Base-by-base conservation (phyloP, 2,888 invertebrate genomes). In the Sipha maydis region DNA sequence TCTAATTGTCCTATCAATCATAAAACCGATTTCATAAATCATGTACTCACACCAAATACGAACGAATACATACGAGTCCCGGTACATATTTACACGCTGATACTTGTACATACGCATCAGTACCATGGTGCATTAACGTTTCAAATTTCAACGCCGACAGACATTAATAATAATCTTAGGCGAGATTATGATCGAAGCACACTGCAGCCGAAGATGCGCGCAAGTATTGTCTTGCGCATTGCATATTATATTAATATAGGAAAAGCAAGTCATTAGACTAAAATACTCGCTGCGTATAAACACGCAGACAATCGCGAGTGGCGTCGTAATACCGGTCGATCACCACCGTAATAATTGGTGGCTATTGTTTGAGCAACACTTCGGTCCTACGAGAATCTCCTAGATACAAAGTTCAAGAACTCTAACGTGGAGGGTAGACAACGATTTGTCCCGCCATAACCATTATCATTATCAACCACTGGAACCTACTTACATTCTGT, bases 211-310 rank as follows among this genome's bases (percentile, higher is more conserved):
- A 38, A 19, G 21, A 73, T 31, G 21, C 38, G 11, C 25, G 28
- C 8, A 1, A 5, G 8, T 69, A 61, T 25, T 38, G 38, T 79
- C 34, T 9, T 78, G 28, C 14, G 48, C 48, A 48, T 48, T 48
- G 48, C 48, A 14, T 14, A 48, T 48, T 14, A 48, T 48, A 48
- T 14, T 48, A 48, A 1, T 67, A 31, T 31, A 28, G 28, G 71
- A 71, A 28, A 3, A 41, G 82, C 82, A 82, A 82, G 82, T 82
- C 82, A 82, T 69, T 14, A 9, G 28, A n/a, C 41, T 14, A 34
- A 61, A 34, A 56, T 34, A 61, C 34, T n/a, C 4, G 34, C 25
- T 25, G 11, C 7, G 34, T 34, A 34, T 4, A 34, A 11, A 9
- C 28, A n/a, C 8, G 69, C 69, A 25, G 69, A 69, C 69, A 28